Base-by-base conservation (phyloP, 2,888 invertebrate genomes). In the Dolichopus griseipennis region DNA sequence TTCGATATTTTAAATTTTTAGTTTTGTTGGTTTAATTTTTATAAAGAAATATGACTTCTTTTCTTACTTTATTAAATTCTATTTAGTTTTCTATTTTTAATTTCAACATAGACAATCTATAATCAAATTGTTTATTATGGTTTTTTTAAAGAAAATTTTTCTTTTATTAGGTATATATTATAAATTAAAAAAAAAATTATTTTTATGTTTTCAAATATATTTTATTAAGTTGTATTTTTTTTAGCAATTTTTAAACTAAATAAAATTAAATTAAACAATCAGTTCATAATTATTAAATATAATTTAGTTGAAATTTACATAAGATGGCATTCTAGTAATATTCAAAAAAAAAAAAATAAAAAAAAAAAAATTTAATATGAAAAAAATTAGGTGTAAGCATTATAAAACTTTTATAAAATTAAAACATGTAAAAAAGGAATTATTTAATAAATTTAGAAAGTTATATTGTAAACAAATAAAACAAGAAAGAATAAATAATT, bases 121-220 rank as follows among this genome's bases (percentile, higher is more conserved):
- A 15, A 52, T 18, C 9, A 18, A 52, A 37, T 5, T 37, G 12
- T 37, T 37, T 37, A 18, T 18, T 12, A 52, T 41, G 9, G 41
- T 41, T 41, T 41, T 41, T 41, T 52, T 7, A 18, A 2, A 52
- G 15, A 12, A n/a, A 52, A 2, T 15, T n/a, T 52, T 52, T n/a
- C 52, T 41, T 41, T 41, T 41, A 15, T 12, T 9, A 52, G 52
- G 52, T 52, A 52, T 52, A 12, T 52, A 27, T 27, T 27, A 27
- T 27, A 27, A 27, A 27, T 27, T 4, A 27, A 27, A 52, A 52
- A 52, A 52, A 15, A 12, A 52, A 12, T 15, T 18, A 12, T 52
- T 52, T 52, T 52, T 52, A 52, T 52, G 52, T 52, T 52, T 52
- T 52, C n/a, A 52, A 18, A 52, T 52, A 52, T 52, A 52, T 52